Base-by-base conservation (phyloP, 1,140 invertebrate species). In the Leucophenga varia region DNA sequence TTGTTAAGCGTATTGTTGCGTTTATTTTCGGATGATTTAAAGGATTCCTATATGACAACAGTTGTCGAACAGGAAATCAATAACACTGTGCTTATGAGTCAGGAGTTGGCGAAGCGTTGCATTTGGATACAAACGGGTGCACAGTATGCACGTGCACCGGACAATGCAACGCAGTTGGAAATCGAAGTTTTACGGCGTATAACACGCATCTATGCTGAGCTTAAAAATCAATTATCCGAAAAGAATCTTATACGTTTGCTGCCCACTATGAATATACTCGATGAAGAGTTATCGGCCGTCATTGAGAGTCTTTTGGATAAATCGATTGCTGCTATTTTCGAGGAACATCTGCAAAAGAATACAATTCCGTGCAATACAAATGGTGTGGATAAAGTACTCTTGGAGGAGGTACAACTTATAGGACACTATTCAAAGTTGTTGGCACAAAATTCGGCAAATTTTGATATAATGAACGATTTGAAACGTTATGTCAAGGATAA, bases 31-130 rank as follows among this genome's bases (percentile, higher is more conserved):
- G 80, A 84, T 58, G 86, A 87, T 65, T 80, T 88, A 7, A 80
- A 84, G 53, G 86, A 89, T 56, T 88, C 86, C 7, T 91, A 91
- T 75, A 79, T 90, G 40, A 86, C 84, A 10, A 90, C 87, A 12
- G 85, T 89, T 0, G 83, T 89, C 10, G 87, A 90, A 77, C 89
- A 86, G 79, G 86, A 88, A 73, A 85, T 90, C 1, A 86, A 89
- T 57, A 88, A 89, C 63, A 87, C 86, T 2, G 84, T 89, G 6
- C 79, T 88, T 39, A 85, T 87, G 81, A 85, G 85, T 58, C 82
- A 84, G 46, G 87, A 89, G 64, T 78, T 87, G 37, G 86, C 86
- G 2, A 82, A 85, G 59, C 80, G 86, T 36, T 88, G 86, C 64
- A 80, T 89, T 53, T 89, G 87, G 87, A 80, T 88, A 51, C 72